A percentile compares a stretch with the other conserved stretches of the same genome.
These are phyloP conservation scores for Thermophis baileyi DNA, from an alignment of 2,113 vertebrate genomes.

Conservation along the genomic window DNA sequence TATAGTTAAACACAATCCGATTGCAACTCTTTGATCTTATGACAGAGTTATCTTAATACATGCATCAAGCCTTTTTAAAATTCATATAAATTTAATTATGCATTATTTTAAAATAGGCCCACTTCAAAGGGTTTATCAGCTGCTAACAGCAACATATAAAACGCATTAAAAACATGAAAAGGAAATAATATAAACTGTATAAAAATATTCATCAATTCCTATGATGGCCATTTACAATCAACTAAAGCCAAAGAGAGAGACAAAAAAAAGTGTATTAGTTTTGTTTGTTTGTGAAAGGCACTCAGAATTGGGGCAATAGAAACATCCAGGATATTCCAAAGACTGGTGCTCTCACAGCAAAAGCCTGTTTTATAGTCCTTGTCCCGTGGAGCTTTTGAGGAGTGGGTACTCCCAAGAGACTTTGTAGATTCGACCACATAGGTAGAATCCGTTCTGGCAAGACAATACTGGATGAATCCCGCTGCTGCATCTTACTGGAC, in stretches of 20 bases:
- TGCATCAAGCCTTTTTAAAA: background rate
- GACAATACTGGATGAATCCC: background rate
- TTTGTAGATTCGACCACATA: background rate
- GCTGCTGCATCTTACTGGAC: background rate
- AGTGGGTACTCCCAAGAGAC: background rate
- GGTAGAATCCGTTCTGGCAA: background rate
- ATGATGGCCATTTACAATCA: background rate
- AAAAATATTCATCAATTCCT: background rate
- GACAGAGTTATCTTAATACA: background rate
- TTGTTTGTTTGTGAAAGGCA: background rate
- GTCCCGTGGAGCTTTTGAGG: background rate
- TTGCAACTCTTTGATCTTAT: background rate
- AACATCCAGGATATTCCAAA: background rate
- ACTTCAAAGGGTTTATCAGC: background rate
- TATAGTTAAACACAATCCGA: background rate
- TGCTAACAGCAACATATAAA: background rate
- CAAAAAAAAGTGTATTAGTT: background rate
- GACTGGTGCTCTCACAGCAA: background rate
- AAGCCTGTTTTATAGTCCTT: background rate
- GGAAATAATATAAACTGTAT: background rate
- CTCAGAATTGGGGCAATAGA: background rate
- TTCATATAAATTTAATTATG: background rate
- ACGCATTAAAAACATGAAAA: background rate
- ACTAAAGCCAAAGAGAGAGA: background rate
- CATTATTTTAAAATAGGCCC: background rate